phyloP scores from a whole-genome alignment of 2,797 vertebrate species.

The Scolopax rusticola region DNA sequence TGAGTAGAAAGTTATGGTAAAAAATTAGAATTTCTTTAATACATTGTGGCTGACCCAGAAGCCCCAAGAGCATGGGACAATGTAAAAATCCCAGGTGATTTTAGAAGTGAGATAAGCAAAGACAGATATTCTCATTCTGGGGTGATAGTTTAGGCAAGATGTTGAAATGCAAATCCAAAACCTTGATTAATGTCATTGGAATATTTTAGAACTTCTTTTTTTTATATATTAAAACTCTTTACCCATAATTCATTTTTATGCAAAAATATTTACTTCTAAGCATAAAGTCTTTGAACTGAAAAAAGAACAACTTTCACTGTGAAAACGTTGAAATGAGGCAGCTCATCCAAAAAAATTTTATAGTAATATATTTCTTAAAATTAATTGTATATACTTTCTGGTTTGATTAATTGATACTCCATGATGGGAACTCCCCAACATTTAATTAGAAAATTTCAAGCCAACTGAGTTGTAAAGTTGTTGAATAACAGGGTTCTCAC shows the following conservation, averaged over 20 bases:
- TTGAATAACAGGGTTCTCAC: not conserved
- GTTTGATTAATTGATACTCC: not conserved
- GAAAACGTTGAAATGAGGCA: not conserved
- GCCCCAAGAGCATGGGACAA: not conserved
- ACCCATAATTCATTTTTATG: not conserved
- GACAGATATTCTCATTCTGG: not conserved
- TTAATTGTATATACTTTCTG: not conserved
- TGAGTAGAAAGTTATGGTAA: not conserved
- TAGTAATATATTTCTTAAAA: not conserved
- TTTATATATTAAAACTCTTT: not conserved
- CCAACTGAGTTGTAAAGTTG: not conserved
- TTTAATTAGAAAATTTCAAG: not conserved
- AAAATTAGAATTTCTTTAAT: not conserved
- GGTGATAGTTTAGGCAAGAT: not conserved
- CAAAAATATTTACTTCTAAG: not conserved
- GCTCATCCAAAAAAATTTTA: not conserved
- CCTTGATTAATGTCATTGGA: not conserved
- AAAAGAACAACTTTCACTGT: not conserved
- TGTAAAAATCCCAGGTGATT: not conserved
- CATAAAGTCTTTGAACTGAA: not conserved
- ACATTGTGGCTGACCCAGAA: not conserved
- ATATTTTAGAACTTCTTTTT: not conserved
- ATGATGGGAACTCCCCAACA: not conserved
- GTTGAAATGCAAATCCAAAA: not conserved
- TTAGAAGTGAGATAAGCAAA: not conserved